Evolutionary conservation across 1,140 invertebrate genomes (phyloP), one percentile per base, ranked within the genome.

Genomic region (Popillia japonica): DNA sequence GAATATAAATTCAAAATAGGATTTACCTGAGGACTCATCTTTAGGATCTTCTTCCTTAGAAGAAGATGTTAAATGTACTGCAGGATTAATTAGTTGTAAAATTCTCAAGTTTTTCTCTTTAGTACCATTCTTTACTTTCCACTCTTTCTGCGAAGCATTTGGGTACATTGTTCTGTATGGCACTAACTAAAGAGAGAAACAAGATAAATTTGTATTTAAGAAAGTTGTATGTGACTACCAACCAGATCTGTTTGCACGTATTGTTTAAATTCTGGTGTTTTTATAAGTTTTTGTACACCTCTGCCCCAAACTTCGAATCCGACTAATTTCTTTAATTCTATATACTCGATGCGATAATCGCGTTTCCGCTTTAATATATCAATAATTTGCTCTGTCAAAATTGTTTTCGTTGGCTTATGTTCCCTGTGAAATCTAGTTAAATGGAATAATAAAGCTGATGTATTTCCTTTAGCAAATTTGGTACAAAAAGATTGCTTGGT

Each of bases 131-230:
- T 91, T 91, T 10, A 85, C 85, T 82, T 88, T 87, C 86, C 88
- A 92, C 79, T 93, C 90, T 4, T 82, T 84, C 27, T 85, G 81
- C 3, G 81, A 77, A 2, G 91, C 90, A 80, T 92, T 84, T 22
- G 92, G 92, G 87, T 91, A 91, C 7, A 92, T 80, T 4, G 87
- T 87, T 81, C 90, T 87, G 81, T 91, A 93, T 0, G 89, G 88
- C 17, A 90, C 84, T 77, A 83, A 85, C 87, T 90, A 78, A 59
- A n/a, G 4, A 2, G 76, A 68, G 22, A 68, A 17, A 20, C 11
- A 48, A n/a, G n/a, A n/a, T 48, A 48, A 7, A 48, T 48, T 0
- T 10, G 17, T 48, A 11, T 14, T 3, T n/a, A 73, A 20, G 17
- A 40, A 40, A 41, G 8, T 11, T n/a, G 2, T 23, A 11, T 64